phyloP scores from a whole-genome alignment of 2,888 invertebrate genomes.

The Antheraea assamensis region DNA sequence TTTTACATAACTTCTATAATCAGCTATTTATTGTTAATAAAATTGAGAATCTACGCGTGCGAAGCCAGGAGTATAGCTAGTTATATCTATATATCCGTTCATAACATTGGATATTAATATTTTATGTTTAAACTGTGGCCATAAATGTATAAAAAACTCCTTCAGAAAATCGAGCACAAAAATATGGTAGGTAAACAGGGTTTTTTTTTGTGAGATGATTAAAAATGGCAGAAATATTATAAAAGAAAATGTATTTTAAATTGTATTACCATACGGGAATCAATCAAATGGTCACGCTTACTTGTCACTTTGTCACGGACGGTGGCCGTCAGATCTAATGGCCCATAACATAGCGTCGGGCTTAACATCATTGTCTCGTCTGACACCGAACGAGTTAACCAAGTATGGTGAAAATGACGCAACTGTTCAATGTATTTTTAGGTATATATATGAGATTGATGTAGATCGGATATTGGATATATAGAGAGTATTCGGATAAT shows the following conservation, averaged over 20 bases:
- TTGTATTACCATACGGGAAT: conserved; percentile 1
- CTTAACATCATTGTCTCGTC: not conserved
- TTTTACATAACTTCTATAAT: no score
- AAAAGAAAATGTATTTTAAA: not conserved
- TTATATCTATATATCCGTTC: no score
- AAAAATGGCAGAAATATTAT: not conserved
- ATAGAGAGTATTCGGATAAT: not conserved
- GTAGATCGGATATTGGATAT: not conserved
- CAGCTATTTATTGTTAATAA: no score
- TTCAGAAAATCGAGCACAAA: no score
- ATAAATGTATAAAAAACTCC: no score
- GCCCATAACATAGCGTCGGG: not conserved
- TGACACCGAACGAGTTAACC: not conserved
- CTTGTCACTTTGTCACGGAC: not conserved
- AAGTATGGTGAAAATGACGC: not conserved
- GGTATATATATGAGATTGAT: not conserved
- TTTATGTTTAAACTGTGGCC: no score
- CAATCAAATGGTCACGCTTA: conserved; percentile 1
- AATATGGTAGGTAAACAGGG: no score
- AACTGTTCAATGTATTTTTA: not conserved
- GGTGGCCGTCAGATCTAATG: not conserved
- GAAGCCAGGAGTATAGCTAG: no score
- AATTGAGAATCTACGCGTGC: no score
- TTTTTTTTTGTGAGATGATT: not conserved
- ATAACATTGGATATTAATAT: no score